Percentiles rank a stretch among this genome's conserved stretches.
Conservation (phyloP, 2,888 invertebrate species). For the Nomada fucata region DNA sequence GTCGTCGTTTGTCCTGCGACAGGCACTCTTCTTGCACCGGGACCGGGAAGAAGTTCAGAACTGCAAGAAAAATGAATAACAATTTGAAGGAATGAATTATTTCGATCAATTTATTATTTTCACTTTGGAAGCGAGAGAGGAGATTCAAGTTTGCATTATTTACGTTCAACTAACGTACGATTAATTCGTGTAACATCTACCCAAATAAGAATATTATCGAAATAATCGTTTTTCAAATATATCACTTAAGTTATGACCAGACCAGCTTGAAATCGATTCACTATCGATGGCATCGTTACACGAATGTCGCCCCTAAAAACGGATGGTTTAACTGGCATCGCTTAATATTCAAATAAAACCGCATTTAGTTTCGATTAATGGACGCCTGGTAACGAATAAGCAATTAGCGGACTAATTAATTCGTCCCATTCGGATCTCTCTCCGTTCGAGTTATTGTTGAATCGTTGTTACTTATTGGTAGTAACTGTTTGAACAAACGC, state of each 20-base stretch:
- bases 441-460: background rate
- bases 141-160: too few relatives aligned
- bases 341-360: conserved; percentile 9
- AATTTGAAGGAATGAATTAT: too few relatives aligned
- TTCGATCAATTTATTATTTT: too few relatives aligned
- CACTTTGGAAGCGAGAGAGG: too few relatives aligned
- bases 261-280: too few relatives aligned
- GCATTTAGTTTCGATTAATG: conserved; percentile 2
- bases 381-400: background rate
- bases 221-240: too few relatives aligned
- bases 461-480: conserved; percentile 1
- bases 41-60: conserved; percentile 93
- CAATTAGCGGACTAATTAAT: conserved; percentile 18
- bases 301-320: background rate
- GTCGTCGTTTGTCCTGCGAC: conserved; percentile 89
- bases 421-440: background rate
- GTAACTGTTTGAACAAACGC: too few relatives aligned
- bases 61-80: conserved; percentile 81
- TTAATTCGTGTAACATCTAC: too few relatives aligned
- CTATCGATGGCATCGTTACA: conserved; percentile 1
- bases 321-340: background rate
- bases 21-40: conserved; percentile 93
- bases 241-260: too few relatives aligned
- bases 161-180: too few relatives aligned
- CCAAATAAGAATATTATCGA: too few relatives aligned